Percentiles rank a stretch among this genome's conserved stretches.
phyloP scores from a whole-genome alignment of 2,797 vertebrate genomes.

The Craterocephalus amniculus region DNA sequence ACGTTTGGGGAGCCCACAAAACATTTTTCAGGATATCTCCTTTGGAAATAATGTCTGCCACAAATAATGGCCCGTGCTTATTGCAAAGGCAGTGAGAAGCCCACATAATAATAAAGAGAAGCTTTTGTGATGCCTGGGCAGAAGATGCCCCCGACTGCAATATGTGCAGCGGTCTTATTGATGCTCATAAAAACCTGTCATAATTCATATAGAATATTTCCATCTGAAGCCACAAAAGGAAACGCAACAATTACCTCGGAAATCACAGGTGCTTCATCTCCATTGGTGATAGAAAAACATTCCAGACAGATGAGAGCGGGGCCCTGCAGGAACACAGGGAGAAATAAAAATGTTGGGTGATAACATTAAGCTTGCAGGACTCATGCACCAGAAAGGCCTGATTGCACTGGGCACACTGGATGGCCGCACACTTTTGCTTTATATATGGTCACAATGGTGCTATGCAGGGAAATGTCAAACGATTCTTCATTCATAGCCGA shows the following conservation, averaged over 20 bases:
- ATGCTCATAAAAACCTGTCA: conserved; percentile 33
- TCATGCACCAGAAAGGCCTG: conserved; percentile 31
- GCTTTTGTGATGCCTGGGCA: conserved; percentile 6
- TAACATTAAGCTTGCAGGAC: conserved; percentile 35
- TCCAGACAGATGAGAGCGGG: conserved; percentile 26
- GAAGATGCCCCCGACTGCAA: conserved; percentile 2
- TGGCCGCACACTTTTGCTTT: conserved; percentile 15
- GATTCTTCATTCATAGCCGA: conserved; percentile 6
- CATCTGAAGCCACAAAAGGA: conserved; percentile 13
- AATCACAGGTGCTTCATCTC: neutral
- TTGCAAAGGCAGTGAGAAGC: conserved; percentile 28
- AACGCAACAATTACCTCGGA: conserved; percentile 45
- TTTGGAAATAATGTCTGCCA: conserved; percentile 4
- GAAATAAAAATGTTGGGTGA: conserved; percentile 45
- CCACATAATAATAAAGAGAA: conserved; percentile 21
- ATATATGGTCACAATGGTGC: conserved; percentile 12
- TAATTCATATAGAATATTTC: conserved; percentile 29
- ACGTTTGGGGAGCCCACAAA: neutral
- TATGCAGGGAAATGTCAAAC: conserved; percentile 39
- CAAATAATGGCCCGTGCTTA: conserved; percentile 11
- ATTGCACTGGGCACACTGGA: conserved; percentile 38
- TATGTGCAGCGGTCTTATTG: conserved; percentile 8
- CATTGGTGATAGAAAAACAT: conserved; percentile 34
- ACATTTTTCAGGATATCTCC: conserved; percentile 13
- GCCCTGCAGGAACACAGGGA: conserved; percentile 23